Evolutionary conservation across 1,140 invertebrate species (phyloP).

Genomic region (Andrena cerasifolii): DNA sequence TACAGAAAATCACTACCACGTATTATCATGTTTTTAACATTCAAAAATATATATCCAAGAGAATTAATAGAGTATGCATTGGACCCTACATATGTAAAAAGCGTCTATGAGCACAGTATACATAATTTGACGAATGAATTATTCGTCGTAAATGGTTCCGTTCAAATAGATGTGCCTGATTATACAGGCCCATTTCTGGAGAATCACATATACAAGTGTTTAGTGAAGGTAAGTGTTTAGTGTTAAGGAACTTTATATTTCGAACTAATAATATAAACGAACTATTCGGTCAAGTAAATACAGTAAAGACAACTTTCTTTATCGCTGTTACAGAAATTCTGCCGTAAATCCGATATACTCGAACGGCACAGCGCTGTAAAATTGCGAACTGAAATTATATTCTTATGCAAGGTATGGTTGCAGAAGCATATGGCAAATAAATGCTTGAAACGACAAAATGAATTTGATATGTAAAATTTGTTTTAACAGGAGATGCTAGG

Average conservation of each 20-base stretch:
- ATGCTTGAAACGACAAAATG: not conserved
- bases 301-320: not conserved
- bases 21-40: slow-evolving; percentile 80
- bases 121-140: slow-evolving; percentile 77
- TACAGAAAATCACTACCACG: slow-evolving; percentile 78
- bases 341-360: not conserved
- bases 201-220: slow-evolving; percentile 69
- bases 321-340: not conserved
- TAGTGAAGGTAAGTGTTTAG: slow-evolving; percentile 76
- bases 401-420: slow-evolving; percentile 37
- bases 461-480: not conserved
- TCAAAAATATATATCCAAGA: slow-evolving; percentile 79
- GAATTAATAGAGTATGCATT: slow-evolving; percentile 81
- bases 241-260: slow-evolving; percentile 13
- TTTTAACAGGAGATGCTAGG: slow-evolving; percentile 50
- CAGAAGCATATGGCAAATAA: not conserved
- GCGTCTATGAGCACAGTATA: slow-evolving; percentile 77
- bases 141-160: slow-evolving; percentile 82
- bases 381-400: slow-evolving; percentile 11
- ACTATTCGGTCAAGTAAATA: not conserved
- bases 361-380: not conserved
- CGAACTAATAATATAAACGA: not conserved
- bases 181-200: slow-evolving; percentile 83
- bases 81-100: slow-evolving; percentile 77
- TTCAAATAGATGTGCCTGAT: slow-evolving; percentile 83